Evolutionary conservation across 2,888 invertebrate species (phyloP).

Genomic region (Agrotis puta): DNA sequence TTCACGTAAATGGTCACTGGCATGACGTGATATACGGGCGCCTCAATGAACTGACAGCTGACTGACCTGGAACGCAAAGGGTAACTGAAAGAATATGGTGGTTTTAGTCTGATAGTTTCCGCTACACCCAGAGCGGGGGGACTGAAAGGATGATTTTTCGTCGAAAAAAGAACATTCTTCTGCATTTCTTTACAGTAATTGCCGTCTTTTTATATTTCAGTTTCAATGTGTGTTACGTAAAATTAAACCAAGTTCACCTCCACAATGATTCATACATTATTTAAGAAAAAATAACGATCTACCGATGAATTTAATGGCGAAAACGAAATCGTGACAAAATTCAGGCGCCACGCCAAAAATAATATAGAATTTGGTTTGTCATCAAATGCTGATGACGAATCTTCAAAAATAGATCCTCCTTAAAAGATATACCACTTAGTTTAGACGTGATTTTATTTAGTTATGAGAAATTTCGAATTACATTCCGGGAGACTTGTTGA

Average conservation of each 20-base stretch:
- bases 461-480: background rate
- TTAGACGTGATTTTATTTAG: constrained; percentile 22
- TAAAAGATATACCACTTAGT: constrained; percentile 17
- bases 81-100: too few species aligned
- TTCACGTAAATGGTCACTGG: too few species aligned
- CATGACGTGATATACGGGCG: too few species aligned
- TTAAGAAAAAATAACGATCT: constrained; percentile 7
- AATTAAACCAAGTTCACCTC: background rate
- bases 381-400: constrained; percentile 37
- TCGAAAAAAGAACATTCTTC: too few species aligned
- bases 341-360: constrained; percentile 61
- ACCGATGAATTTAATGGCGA: constrained; percentile 26
- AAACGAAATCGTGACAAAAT: constrained; percentile 20
- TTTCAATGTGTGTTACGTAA: background rate
- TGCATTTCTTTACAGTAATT: too few species aligned
- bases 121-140: too few species aligned
- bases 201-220: background rate
- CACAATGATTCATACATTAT: constrained; percentile 6
- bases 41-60: too few species aligned
- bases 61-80: too few species aligned
- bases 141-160: too few species aligned
- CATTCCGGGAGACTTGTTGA: background rate
- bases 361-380: constrained; percentile 53
- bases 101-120: too few species aligned
- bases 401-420: constrained; percentile 46